phyloP scores from a whole-genome alignment of 2,888 invertebrate genomes.

The Fabriciana adippe region DNA sequence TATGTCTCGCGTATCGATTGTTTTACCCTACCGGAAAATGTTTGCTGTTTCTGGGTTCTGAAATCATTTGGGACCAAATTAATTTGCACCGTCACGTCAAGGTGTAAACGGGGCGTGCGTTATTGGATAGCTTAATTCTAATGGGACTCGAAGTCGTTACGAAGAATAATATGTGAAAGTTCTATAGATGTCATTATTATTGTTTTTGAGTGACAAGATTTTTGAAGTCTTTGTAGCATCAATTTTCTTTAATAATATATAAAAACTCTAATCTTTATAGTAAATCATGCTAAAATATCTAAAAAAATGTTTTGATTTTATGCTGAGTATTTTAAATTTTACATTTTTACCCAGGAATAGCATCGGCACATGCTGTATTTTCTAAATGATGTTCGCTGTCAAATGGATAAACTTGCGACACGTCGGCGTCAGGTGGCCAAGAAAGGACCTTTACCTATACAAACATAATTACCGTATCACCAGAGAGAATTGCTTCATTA shows the following conservation, averaged over 20 bases:
- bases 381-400: slow-evolving; percentile 23
- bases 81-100: slow-evolving; percentile 11
- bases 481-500: slow-evolving; percentile 58
- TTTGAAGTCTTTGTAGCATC: no score
- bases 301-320: no score
- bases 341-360: no score
- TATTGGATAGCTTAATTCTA: slow-evolving; percentile 40
- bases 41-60: slow-evolving; percentile 4
- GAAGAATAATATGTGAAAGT: slow-evolving; percentile 52
- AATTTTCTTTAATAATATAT: no score
- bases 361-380: background rate
- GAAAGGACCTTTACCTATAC: slow-evolving; percentile 48
- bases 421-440: slow-evolving; percentile 51
- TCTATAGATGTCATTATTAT: slow-evolving; percentile 13
- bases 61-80: slow-evolving; percentile 17
- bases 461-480: slow-evolving; percentile 63
- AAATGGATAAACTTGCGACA: slow-evolving; percentile 40
- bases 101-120: slow-evolving; percentile 38
- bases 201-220: no score
- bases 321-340: no score
- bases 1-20: background rate
- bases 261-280: background rate
- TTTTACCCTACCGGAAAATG: slow-evolving; percentile 11
- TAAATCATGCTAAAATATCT: background rate
- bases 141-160: slow-evolving; percentile 40